phyloP scores from a whole-genome alignment of 2,113 vertebrate species.

The Cacatua alba region DNA sequence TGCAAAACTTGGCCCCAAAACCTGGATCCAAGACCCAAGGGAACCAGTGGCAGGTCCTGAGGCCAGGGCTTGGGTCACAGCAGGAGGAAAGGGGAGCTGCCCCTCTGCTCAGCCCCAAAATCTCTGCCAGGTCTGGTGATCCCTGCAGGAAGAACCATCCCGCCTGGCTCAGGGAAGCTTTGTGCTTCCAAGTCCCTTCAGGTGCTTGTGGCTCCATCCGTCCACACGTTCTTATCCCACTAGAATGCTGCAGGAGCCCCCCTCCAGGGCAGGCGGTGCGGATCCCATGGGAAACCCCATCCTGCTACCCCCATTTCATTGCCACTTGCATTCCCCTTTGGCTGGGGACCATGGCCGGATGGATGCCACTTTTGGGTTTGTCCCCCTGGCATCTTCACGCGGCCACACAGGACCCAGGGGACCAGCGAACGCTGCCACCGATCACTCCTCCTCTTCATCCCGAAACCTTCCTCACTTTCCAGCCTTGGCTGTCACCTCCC shows the following conservation, averaged over 20 bases:
- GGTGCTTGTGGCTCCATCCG: neutral
- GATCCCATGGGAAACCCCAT: accelerated
- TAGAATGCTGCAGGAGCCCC: neutral
- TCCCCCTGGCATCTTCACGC: neutral
- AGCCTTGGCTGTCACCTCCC: neutral
- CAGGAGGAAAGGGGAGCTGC: neutral
- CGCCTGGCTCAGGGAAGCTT: neutral
- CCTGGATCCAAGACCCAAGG: neutral
- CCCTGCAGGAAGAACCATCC: neutral
- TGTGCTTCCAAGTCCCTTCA: neutral
- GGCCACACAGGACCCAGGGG: neutral
- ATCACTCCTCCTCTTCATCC: neutral
- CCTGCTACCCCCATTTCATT: neutral
- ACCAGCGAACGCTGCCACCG: neutral
- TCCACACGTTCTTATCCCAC: accelerated
- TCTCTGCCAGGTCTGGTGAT: neutral
- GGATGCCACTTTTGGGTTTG: neutral
- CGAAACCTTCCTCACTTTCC: neutral
- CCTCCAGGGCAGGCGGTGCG: neutral
- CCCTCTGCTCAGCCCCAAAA: neutral
- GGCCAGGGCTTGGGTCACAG: accelerated
- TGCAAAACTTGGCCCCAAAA: neutral
- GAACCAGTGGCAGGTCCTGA: neutral
- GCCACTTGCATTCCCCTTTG: neutral
- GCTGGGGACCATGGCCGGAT: accelerated